Evolutionary conservation across 2,888 invertebrate species (phyloP), one percentile per base, ranked within the genome.

Genomic region (Torymus aiolomorphi): DNA sequence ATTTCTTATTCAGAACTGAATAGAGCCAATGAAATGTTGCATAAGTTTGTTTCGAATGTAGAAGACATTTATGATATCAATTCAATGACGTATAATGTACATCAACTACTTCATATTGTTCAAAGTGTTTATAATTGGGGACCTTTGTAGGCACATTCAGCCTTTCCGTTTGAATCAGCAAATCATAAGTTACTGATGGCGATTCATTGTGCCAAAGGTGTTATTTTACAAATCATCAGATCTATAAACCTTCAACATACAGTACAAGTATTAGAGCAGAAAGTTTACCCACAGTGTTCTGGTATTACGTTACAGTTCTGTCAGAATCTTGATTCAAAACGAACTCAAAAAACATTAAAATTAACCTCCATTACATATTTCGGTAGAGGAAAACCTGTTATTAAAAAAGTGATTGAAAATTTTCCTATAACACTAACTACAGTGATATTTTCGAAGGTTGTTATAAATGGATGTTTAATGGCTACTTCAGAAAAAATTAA

Each of bases 81-180:
- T n/a, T n/a, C n/a, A n/a, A n/a, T n/a, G n/a, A n/a, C n/a, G n/a
- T n/a, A n/a, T n/a, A n/a, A n/a, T n/a, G n/a, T n/a, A n/a, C n/a
- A n/a, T n/a, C n/a, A n/a, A n/a, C n/a, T n/a, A n/a, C n/a, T n/a
- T n/a, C n/a, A n/a, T n/a, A n/a, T n/a, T n/a, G n/a, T n/a, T n/a
- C n/a, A n/a, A n/a, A n/a, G n/a, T n/a, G n/a, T n/a, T n/a, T n/a
- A n/a, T n/a, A n/a, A n/a, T n/a, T n/a, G n/a, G 65, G 81, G 78
- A 13, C 72, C 78, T 16, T 54, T 20, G 18, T 79, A 0, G 79
- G n/a, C 67, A 14, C 73, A 76, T 14, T 56, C 63, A 54, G 61
- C 62, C 3, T 79, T 67, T 66, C 20, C 57, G 0, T 82, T 80
- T 54, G 78, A 82, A 63, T 76, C 71, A 1, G 65, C 65, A 49